Percentiles rank a stretch among this genome's conserved stretches.
phyloP scores from a whole-genome alignment of 2,113 vertebrate genomes.

The Rhinogobius similis region DNA sequence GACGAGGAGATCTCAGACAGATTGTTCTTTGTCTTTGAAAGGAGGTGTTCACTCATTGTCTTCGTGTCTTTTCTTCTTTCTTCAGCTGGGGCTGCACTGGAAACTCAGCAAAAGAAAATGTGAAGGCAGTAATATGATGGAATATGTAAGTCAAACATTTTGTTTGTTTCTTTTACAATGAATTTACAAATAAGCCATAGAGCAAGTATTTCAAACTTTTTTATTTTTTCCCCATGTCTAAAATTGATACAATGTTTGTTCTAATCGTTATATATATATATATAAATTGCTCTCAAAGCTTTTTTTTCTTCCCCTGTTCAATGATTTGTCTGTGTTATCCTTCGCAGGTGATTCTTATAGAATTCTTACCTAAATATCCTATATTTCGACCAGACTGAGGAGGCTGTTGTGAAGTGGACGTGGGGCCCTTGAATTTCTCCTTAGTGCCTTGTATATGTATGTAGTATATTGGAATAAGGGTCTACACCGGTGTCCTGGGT shows the following conservation, averaged over 20 bases:
- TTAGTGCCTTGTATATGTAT: conserved; percentile 99
- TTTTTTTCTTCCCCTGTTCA: not conserved
- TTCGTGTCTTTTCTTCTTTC: conserved; percentile 46
- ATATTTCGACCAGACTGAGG: conserved; percentile 98
- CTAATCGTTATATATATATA: too few species aligned
- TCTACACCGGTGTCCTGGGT: conserved; percentile 80
- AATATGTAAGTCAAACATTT: conserved; percentile 79
- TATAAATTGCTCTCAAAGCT: not conserved
- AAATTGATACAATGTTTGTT: not conserved
- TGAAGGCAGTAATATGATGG: conserved; percentile 99
- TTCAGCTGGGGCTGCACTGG: conserved; percentile 98
- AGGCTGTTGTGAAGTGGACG: conserved; percentile 73
- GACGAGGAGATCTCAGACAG: conserved; percentile 64
- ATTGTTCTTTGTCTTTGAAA: conserved; percentile 56
- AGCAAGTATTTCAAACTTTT: too few species aligned
- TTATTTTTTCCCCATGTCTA: too few species aligned
- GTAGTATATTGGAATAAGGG: conserved; percentile 85
- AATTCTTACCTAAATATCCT: conserved; percentile 99
- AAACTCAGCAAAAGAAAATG: conserved; percentile 99
- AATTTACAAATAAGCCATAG: not conserved
- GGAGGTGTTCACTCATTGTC: conserved; percentile 32
- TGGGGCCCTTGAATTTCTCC: conserved; percentile 88
- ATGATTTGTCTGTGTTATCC: not conserved
- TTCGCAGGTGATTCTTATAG: conserved; percentile 97
- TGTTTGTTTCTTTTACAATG: not conserved